phyloP scores from a whole-genome alignment of 1,140 invertebrate genomes.

The Drosophila miranda region DNA sequence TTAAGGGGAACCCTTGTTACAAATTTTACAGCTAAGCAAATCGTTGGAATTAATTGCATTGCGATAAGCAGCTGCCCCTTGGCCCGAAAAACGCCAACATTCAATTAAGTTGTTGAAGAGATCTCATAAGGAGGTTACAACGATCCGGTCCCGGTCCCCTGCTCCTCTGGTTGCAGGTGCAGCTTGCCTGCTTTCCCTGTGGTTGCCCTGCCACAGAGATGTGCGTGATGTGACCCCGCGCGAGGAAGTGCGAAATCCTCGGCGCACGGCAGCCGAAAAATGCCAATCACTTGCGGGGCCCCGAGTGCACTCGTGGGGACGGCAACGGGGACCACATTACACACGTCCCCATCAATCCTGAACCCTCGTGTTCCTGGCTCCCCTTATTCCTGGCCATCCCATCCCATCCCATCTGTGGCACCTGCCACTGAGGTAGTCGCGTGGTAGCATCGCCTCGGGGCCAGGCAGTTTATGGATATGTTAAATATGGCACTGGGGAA shows the following conservation, averaged over 20 bases:
- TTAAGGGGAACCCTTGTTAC: conserved; percentile 20
- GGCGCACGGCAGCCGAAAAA: conserved; percentile 59
- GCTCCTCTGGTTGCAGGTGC: conserved; percentile 25
- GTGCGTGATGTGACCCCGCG: neutral
- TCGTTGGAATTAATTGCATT: conserved; percentile 61
- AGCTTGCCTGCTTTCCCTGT: neutral
- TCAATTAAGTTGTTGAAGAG: conserved; percentile 43
- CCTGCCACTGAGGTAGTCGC: conserved; percentile 44
- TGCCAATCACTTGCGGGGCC: conserved; percentile 47
- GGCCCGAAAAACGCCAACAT: conserved; percentile 5
- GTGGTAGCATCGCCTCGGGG: conserved; percentile 31
- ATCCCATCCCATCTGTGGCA: conserved; percentile 2
- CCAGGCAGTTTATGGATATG: conserved; percentile 34
- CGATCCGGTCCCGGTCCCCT: no score
- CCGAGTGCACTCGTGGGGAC: neutral
- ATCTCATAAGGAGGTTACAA: no score
- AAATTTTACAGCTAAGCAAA: conserved; percentile 68
- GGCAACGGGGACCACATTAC: neutral
- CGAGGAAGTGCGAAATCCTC: conserved; percentile 55
- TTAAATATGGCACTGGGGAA: conserved; percentile 1
- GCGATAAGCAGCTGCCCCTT: conserved; percentile 47
- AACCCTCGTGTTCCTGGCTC: conserved; percentile 7
- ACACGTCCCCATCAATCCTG: conserved; percentile 4
- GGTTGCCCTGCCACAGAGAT: conserved; percentile 6
- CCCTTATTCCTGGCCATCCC: neutral